A percentile compares a stretch with the other conserved stretches of the same genome.
Evolutionary conservation across 1,140 invertebrate species (phyloP).

Genomic region (Atta colombica): DNA sequence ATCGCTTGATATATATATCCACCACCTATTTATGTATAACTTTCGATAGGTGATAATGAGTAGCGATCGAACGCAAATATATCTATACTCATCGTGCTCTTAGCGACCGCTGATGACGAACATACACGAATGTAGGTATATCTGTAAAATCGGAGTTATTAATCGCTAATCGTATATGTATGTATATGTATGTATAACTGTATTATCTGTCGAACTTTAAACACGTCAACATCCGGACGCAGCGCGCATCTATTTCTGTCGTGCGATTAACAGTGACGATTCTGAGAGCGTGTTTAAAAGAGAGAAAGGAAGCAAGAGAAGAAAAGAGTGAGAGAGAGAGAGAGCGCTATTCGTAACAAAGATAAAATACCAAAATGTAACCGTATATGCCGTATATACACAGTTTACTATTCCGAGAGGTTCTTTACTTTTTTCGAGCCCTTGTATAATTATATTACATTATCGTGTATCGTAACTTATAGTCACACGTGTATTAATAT

Average conservation of each 20-base stretch:
- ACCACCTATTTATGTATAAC: constrained; percentile 17
- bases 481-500: constrained; percentile 67
- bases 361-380: constrained; percentile 75
- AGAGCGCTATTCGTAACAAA: constrained; percentile 52
- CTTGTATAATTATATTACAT: constrained; percentile 76
- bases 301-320: constrained; percentile 27
- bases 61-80: constrained; percentile 46
- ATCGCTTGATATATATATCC: background rate
- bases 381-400: constrained; percentile 50
- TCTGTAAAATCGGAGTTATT: constrained; percentile 75
- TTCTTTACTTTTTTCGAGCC: constrained; percentile 74
- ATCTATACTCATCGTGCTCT: constrained; percentile 73
- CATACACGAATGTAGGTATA: constrained; percentile 69
- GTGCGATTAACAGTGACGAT: constrained; percentile 74
- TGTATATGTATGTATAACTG: constrained; percentile 79
- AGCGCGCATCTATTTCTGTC: constrained; percentile 76
- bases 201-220: constrained; percentile 78
- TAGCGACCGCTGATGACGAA: constrained; percentile 70
- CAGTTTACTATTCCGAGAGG: constrained; percentile 74
- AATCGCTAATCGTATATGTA: constrained; percentile 75
- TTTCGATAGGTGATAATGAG: constrained; percentile 14
- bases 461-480: constrained; percentile 66
- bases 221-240: constrained; percentile 70
- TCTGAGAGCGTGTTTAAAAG: constrained; percentile 68
- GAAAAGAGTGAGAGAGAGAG: background rate